A percentile compares a stretch with the other conserved stretches of the same genome.
phyloP scores from a whole-genome alignment of 2,113 vertebrate genomes.

The Tenrec ecaudatus region DNA sequence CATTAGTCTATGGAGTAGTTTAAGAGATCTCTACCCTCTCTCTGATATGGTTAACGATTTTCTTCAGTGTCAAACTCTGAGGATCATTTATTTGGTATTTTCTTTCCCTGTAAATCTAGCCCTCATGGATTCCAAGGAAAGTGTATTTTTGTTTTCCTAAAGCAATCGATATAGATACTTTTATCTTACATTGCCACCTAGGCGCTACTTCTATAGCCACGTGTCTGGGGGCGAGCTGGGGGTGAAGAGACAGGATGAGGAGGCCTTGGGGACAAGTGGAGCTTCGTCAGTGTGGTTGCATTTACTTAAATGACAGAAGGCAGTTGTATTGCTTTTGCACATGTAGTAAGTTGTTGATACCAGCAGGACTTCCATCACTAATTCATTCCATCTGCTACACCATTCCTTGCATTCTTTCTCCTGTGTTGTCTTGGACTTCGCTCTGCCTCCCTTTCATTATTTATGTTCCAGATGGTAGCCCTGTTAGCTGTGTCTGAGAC shows the following conservation, averaged over 20 bases:
- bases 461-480: conserved; percentile 72
- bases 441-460: conserved; percentile 38
- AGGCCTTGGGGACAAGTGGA: not conserved
- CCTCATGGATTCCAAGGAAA: not conserved
- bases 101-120: not conserved
- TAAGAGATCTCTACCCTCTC: conserved; percentile 18
- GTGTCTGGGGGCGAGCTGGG: not conserved
- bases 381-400: conserved; percentile 59
- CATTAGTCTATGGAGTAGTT: conserved; percentile 12
- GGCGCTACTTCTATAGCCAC: not conserved
- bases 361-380: conserved; percentile 56
- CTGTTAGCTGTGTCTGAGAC: conserved; percentile 24
- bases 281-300: not conserved
- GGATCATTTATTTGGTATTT: not conserved
- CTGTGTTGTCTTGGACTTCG: conserved; percentile 43
- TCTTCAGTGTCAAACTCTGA: not conserved
- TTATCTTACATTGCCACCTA: not conserved
- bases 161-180: conserved; percentile 1
- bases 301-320: conserved; percentile 17
- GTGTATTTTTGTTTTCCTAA: conserved; percentile 40
- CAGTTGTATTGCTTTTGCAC: conserved; percentile 14
- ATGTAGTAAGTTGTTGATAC: conserved; percentile 25
- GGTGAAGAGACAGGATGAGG: not conserved
- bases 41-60: not conserved
- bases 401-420: conserved; percentile 73